Conservation (phyloP, 2,888 invertebrate genomes). For the Phanerotoma sp. region DNA sequence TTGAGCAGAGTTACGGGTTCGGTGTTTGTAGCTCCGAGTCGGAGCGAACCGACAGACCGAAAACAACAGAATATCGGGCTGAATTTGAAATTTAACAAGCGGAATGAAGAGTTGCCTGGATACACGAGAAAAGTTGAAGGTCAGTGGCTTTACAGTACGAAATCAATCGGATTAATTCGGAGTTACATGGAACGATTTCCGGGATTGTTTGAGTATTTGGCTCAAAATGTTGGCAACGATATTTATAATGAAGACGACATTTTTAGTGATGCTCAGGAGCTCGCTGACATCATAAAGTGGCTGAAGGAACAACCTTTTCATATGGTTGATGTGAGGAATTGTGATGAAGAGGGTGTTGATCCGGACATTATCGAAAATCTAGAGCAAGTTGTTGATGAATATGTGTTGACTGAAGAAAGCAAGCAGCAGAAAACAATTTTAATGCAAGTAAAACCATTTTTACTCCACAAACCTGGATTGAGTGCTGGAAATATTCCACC, state of each 20-base stretch:
- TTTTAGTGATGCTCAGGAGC: constrained; percentile 63
- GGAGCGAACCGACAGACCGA: constrained; percentile 32
- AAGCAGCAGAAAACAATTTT: constrained; percentile 58
- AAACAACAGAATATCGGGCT: constrained; percentile 78
- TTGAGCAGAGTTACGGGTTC: constrained; percentile 86
- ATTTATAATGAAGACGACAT: constrained; percentile 70
- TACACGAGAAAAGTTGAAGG: constrained; percentile 72
- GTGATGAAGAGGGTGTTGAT: constrained; percentile 73
- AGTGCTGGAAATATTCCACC: constrained; percentile 65
- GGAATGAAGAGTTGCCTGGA: constrained; percentile 73
- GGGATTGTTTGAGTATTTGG: constrained; percentile 68
- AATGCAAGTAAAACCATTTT: constrained; percentile 78
- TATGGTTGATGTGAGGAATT: constrained; percentile 63
- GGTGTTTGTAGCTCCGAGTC: constrained; percentile 64
- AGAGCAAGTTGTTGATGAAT: constrained; percentile 59
- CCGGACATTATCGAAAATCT: constrained; percentile 64
- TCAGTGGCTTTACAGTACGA: constrained; percentile 79
- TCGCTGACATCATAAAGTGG: constrained; percentile 64
- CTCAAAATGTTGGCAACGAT: constrained; percentile 59
- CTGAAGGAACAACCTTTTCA: constrained; percentile 70
- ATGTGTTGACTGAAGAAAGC: constrained; percentile 31
- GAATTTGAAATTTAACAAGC: constrained; percentile 86
- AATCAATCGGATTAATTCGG: constrained; percentile 70
- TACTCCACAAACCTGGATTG: constrained; percentile 67
- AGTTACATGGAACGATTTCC: constrained; percentile 74